Evolutionary conservation across 2,797 vertebrate genomes (phyloP).

Genomic region (Notolabrus celidotus): DNA sequence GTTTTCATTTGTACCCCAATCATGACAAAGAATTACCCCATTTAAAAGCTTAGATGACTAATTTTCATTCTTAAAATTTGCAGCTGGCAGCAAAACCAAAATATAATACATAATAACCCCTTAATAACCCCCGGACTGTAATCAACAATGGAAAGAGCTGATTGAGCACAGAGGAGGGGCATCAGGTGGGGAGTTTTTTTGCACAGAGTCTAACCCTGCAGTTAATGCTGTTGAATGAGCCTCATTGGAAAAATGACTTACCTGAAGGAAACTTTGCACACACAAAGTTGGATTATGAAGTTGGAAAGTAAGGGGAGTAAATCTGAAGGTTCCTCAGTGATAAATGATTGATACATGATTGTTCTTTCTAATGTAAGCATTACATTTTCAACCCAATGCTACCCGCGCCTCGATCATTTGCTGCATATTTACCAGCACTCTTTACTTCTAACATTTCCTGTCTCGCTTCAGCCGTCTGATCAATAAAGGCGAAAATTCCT

Average conservation of each 20-base stretch:
- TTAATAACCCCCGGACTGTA: slow-evolving; percentile 44
- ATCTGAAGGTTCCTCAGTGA: too few species aligned
- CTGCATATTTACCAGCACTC: too few species aligned
- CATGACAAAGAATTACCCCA: slow-evolving; percentile 32
- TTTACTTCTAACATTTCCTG: too few species aligned
- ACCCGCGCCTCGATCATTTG: too few species aligned
- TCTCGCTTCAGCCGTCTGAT: too few species aligned
- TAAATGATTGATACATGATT: too few species aligned
- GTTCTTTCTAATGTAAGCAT: too few species aligned
- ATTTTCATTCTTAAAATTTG: slow-evolving; percentile 51
- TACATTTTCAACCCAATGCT: too few species aligned
- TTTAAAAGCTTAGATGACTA: slow-evolving; percentile 49
- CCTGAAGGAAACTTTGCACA: not conserved
- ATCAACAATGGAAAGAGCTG: slow-evolving; percentile 63
- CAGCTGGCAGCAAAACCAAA: slow-evolving; percentile 50
- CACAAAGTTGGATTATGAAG: slow-evolving; percentile 1
- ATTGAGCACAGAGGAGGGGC: slow-evolving; percentile 23
- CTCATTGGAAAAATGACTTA: slow-evolving; percentile 38
- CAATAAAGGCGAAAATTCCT: too few species aligned
- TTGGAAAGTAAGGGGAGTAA: slow-evolving; percentile 3
- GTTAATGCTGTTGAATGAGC: slow-evolving; percentile 1
- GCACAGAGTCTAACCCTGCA: slow-evolving; percentile 8
- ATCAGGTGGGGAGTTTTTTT: slow-evolving; percentile 27
- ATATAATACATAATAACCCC: slow-evolving; percentile 48
- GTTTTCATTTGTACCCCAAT: slow-evolving; percentile 43